phyloP scores from a whole-genome alignment of 2,888 invertebrate genomes.

The Drosophila robusta region DNA sequence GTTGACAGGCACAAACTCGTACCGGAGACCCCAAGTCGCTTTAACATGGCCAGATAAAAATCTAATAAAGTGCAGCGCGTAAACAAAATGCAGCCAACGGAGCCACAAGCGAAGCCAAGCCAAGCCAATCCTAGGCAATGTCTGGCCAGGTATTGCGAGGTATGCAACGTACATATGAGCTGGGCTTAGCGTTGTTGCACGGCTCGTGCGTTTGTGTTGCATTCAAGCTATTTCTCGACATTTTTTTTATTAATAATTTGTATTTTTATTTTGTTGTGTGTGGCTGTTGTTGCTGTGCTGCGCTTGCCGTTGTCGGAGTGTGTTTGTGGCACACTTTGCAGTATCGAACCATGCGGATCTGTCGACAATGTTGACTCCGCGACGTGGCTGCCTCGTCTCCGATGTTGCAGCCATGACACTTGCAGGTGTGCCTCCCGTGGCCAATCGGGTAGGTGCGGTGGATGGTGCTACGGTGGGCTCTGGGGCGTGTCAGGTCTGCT shows the following conservation, averaged over 20 bases:
- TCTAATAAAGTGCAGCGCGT: constrained; percentile 71
- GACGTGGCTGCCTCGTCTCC: constrained; percentile 25
- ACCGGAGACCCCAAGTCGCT: constrained; percentile 69
- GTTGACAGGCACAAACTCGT: constrained; percentile 26
- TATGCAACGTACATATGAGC: neutral
- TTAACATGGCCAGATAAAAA: constrained; percentile 71
- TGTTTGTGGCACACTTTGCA: constrained; percentile 76
- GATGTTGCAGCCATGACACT: constrained; percentile 51
- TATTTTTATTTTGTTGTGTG: constrained; percentile 15
- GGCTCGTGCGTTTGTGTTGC: constrained; percentile 43
- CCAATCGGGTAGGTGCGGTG: neutral
- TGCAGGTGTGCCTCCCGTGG: constrained; percentile 51
- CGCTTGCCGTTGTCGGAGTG: constrained; percentile 21
- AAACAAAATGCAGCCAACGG: constrained; percentile 28
- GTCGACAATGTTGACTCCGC: constrained; percentile 42
- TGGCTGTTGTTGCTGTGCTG: constrained; percentile 15
- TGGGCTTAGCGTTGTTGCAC: constrained; percentile 11
- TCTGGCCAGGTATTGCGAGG: neutral
- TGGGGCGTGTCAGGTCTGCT: constrained; percentile 45
- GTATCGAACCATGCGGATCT: constrained; percentile 70
- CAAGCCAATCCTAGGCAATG: constrained; percentile 2
- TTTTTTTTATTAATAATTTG: constrained; percentile 58
- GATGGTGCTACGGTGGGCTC: neutral
- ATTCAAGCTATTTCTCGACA: constrained; percentile 72
- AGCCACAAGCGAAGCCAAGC: constrained; percentile 21